Base-by-base conservation (phyloP, 2,797 vertebrate species). In the Semaprochilodus insignis region DNA sequence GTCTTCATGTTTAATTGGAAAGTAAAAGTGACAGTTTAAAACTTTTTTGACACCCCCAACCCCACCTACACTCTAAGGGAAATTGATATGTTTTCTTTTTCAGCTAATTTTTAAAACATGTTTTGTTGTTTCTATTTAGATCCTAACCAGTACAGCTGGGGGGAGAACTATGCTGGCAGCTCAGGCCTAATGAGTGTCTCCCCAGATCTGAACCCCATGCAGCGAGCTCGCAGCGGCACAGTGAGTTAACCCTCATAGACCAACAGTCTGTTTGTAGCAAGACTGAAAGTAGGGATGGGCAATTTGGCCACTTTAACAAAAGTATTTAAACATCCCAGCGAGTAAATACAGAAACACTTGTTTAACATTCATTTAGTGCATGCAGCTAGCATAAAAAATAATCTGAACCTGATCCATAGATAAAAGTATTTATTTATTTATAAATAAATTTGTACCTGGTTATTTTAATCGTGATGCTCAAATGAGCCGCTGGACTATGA, bases 121-220 rank as follows among this genome's bases (percentile, higher is more conserved):
- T 36, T 71, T 51, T 51, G 21, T 19, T 69, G 51, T 63, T 51
- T 85, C 36, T 51, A 1, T 90, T 80, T 85, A 99, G 98, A 99
- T 94, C 97, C 98, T 21, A 97, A 99, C 91, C 96, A 98, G 93
- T 99, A 99, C 90, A 98, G 98, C 69, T 99, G 98, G 98, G 98
- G 97, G n/a, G 98, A 99, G 88, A 99, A 99, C 86, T 99, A 99
- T 0, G 97, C 97, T 0, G 97, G 97, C 57, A 99, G 98, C 88
- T 99, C 98, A 0, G 98, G 98, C 27, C 95, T 99, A 14, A 97
- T 98, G 97, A 99, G 98, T 86, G 95, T 96, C 0, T 97, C 97
- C 8, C 98, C 98, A 0, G 98, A 98, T 1, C 90, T 99, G 85
- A 96, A 95, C 89, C 98, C 97, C 0, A 92, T 97, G 91, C 97